These are phyloP conservation scores for Drosophila sp. DNA, from an alignment of 1,140 invertebrate species.

Conservation along the genomic window DNA sequence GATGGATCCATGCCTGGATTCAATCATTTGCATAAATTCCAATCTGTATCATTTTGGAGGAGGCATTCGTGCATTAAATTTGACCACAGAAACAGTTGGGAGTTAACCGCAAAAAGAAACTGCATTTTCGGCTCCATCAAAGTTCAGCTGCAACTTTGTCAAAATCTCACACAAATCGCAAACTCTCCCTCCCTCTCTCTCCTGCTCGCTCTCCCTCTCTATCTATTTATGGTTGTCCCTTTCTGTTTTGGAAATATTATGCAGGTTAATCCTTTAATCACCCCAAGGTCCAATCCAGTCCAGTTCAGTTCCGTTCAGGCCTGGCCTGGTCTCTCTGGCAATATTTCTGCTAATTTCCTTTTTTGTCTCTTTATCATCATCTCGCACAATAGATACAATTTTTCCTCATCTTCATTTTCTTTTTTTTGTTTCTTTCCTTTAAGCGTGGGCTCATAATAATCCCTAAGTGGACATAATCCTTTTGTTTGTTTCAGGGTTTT, in stretches of 20 bases:
- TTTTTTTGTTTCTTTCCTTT: not conserved
- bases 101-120: conserved; percentile 51
- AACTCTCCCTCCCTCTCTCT: not conserved
- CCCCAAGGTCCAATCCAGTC: conserved; percentile 35
- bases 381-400: conserved; percentile 52
- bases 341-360: conserved; percentile 72
- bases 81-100: conserved; percentile 35
- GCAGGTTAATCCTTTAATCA: conserved; percentile 76
- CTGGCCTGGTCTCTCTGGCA: conserved; percentile 32
- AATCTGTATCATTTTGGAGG: conserved; percentile 29
- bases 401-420: conserved; percentile 16
- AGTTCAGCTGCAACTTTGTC: conserved; percentile 72
- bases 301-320: conserved; percentile 16
- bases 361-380: conserved; percentile 6
- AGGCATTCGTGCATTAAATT: conserved; percentile 73
- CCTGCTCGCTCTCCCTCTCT: not conserved
- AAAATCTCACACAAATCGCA: conserved; percentile 33
- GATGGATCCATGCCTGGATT: conserved; percentile 14
- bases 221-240: not conserved
- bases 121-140: conserved; percentile 64
- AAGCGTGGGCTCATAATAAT: conserved; percentile 61
- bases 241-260: conserved; percentile 76
- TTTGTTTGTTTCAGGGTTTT: conserved; percentile 62
- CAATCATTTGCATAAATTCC: conserved; percentile 71
- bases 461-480: conserved; percentile 76